phyloP scores from a whole-genome alignment of 2,797 vertebrate species.

The Tamandua tetradactyla region DNA sequence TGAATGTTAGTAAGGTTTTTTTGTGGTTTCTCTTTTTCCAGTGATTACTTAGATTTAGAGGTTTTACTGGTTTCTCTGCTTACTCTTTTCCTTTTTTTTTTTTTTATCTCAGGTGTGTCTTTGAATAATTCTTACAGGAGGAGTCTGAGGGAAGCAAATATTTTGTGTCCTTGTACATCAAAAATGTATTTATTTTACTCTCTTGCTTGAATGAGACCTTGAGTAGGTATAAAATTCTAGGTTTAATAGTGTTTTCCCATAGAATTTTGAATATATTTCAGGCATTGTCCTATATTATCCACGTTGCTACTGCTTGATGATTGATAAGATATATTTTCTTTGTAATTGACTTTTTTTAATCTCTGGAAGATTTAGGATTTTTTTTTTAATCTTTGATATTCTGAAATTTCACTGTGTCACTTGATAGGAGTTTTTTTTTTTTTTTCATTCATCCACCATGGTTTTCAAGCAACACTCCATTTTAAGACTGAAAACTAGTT shows the following conservation, averaged over 20 bases:
- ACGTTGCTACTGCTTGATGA: background rate
- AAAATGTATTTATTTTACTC: conserved; percentile 10
- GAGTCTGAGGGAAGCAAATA: too few species aligned
- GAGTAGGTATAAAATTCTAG: background rate
- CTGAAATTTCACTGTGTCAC: too few species aligned
- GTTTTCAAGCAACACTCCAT: too few species aligned
- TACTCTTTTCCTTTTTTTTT: conserved; percentile 16
- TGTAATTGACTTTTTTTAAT: background rate
- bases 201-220: background rate
- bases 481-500: too few species aligned
- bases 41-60: background rate
- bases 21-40: background rate
- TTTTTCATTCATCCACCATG: too few species aligned
- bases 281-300: background rate
- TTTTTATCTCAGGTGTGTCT: too few species aligned
- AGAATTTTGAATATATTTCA: background rate
- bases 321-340: background rate
- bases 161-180: background rate
- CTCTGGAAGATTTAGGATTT: background rate
- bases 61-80: background rate
- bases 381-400: too few species aligned
- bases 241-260: background rate
- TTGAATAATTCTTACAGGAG: too few species aligned
- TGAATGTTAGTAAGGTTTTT: background rate
- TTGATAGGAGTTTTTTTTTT: too few species aligned